Evolutionary conservation across 2,888 invertebrate genomes (phyloP), one percentile per base, ranked within the genome.

Genomic region (Dioctria linearis): DNA sequence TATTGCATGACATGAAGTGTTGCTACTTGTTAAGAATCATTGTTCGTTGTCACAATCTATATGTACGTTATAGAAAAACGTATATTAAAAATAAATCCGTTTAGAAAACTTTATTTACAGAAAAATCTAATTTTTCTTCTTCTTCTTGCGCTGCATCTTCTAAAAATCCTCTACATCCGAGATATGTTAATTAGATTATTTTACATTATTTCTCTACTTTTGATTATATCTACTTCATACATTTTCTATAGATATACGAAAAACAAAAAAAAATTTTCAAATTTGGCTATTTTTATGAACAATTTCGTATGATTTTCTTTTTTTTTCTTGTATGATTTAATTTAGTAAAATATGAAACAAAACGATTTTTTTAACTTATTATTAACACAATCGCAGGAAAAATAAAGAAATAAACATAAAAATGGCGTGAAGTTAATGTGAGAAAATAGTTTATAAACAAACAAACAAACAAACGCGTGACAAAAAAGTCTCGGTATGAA

Each of bases 71-170:
- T 1, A 46, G 49, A 46, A 54, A 71, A 71, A 54, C 71, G 54
- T 46, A 51, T 54, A 37, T 73, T 73, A 73, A 73, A 73, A 73
- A 73, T 73, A 73, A 40, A 54, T 25, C 3, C 25, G 73, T 73
- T 54, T 71, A 71, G 73, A 73, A 73, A 57, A 73, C 73, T 73
- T 73, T 73, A 73, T 73, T 73, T 73, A 73, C 73, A 73, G 51
- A 73, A 49, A 73, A 73, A 11, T 59, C 59, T 42, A 40, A 25
- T 37, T 73, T 25, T 25, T 25, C 25, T 25, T 25, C 25, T 25
- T 25, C 25, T 25, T 25, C 25, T 25, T 25, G 25, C 25, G 0
- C 25, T 25, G 25, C 25, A 2, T 57, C 25, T 42, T 59, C 73
- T 73, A 73, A 25, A 73, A 73, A 57, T 59, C 57, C 57, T 73